Evolutionary conservation across 2,797 vertebrate genomes (phyloP), one percentile per base, ranked within the genome.

Genomic region (Nasua narica): DNA sequence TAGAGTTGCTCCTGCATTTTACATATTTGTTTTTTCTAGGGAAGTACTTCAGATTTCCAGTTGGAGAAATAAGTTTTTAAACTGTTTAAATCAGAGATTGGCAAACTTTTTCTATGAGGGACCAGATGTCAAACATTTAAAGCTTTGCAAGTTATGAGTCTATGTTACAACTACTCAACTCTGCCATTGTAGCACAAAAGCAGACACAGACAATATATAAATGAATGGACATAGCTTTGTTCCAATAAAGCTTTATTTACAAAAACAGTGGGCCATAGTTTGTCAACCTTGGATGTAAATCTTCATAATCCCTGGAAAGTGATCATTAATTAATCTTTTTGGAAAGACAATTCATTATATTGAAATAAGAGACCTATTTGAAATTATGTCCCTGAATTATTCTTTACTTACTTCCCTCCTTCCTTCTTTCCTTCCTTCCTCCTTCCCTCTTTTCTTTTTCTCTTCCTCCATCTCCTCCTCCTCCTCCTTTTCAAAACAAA

Each of bases 271-370:
- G 69, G 56, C 16, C 37, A 89, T 14, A 40, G 32, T 90, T 83
- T 86, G 35, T 27, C 40, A 18, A 65, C 40, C 23, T 84, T 29
- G 50, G 37, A 77, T 72, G 74, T n/a, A 87, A 83, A 54, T 79
- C 16, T 87, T 65, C 14, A 43, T 72, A 18, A 92, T 65, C 43
- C 78, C 84, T 90, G 54, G 25, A 95, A 92, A 91, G 48, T 50
- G 60, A 69, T 37, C 35, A 91, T 50, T 94, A 58, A 90, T 84
- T 93, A 65, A 82, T 52, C 1, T 90, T 84, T 91, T 95, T 76
- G 40, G 70, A 83, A 96, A 92, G 88, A 56, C 4, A 97, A 65
- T 83, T 96, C 46, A 92, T 87, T 93, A 90, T 35, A 96, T 1
- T 91, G 65, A 93, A 93, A 95, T 91, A 89, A 40, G 40, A 95